Percentiles rank a stretch among this genome's conserved stretches.
Conservation (phyloP, 2,113 vertebrate genomes). For the Pachypanchax playfairii region DNA sequence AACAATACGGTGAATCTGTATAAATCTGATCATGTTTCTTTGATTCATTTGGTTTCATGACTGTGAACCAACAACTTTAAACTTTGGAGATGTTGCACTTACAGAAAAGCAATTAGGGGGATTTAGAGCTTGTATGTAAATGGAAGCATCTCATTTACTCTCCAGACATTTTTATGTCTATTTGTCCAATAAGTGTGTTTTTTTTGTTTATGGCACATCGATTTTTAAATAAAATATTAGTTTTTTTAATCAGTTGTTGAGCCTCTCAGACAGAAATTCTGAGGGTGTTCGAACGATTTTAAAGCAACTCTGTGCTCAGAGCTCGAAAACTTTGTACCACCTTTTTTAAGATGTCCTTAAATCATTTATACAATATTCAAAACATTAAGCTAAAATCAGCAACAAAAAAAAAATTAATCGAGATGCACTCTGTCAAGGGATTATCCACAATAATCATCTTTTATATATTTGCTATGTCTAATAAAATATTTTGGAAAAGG, state of each 20-base stretch:
- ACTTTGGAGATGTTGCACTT: conserved; percentile 1
- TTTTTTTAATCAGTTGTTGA: conserved; percentile 7
- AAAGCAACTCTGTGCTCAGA: conserved; percentile 12
- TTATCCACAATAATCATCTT: neutral
- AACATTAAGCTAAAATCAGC: conserved; percentile 20
- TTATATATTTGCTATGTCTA: no score
- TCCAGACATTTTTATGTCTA: neutral
- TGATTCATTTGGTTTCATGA: conserved; percentile 2
- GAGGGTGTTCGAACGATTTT: conserved; percentile 27
- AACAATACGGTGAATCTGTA: conserved; percentile 11
- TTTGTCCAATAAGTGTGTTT: neutral
- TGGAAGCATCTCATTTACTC: neutral
- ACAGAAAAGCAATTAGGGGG: conserved; percentile 5
- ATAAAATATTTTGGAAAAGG: no score
- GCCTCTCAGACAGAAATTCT: conserved; percentile 25
- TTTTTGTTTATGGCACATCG: no score
- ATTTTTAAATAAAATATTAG: neutral
- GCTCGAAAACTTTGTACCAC: neutral
- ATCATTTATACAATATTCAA: conserved; percentile 52
- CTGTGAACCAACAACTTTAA: neutral
- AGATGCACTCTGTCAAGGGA: conserved; percentile 11
- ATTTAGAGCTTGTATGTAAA: conserved; percentile 6
- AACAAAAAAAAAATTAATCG: no score
- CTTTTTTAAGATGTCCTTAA: conserved; percentile 33
- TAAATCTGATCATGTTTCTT: conserved; percentile 6